Evolutionary conservation across 2,888 invertebrate genomes (phyloP), one percentile per base, ranked within the genome.

Genomic region (Dorcus hopei): DNA sequence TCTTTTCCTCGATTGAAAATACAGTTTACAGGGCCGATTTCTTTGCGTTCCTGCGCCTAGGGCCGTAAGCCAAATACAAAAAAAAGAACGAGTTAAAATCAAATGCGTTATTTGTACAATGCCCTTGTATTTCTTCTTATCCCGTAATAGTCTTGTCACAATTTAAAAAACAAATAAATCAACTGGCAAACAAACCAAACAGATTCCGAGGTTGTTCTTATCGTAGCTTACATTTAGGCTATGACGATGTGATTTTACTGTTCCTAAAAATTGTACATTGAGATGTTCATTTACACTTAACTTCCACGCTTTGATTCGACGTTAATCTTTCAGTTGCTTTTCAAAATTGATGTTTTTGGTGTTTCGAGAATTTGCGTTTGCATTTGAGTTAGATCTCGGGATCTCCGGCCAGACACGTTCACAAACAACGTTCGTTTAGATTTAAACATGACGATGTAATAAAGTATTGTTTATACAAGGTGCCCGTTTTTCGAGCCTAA

Each of bases 331-430:
- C 9, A 57, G 72, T 76, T 75, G 56, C 66, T 70, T 78, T 75
- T 74, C 77, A 77, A 79, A 79, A 78, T 78, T 78, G 67, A 77
- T 77, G 70, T 74, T 78, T 33, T 78, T 77, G 76, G 77, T 68
- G 68, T 65, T 74, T 73, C 67, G 68, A 62, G 59, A 65, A 65
- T 61, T 72, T 72, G 19, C 52, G 68, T 75, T 67, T 63, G 51
- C 14, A 43, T 45, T 70, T 51, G 43, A 59, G 68, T 71, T 67
- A 52, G 48, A 66, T 72, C 76, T 75, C 73, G 74, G 76, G 73
- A 70, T 61, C 58, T 55, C 72, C 71, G 11, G 39, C 42, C 67
- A 69, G 75, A 74, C 75, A 75, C 74, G 67, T 74, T 75, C 26
- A 76, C 73, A 73, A 62, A 68, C 68, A 71, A 70, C 70, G 57